Evolutionary conservation across 1,140 invertebrate genomes (phyloP).

Genomic region (Euwallacea fornicatus): DNA sequence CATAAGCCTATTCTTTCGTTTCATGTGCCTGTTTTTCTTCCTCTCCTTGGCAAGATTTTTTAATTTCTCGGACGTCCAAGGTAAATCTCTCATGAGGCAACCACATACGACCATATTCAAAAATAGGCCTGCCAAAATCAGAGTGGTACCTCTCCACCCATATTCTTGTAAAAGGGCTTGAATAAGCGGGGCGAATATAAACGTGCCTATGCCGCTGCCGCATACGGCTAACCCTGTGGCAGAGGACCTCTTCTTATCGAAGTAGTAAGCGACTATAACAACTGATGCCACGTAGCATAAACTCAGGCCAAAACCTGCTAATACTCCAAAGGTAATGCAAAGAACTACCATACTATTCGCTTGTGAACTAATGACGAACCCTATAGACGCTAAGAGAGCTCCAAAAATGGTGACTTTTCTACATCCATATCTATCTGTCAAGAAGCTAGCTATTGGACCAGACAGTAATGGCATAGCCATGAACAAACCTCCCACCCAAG

Average conservation of each 20-base stretch:
- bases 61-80: constrained; percentile 70
- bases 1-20: constrained; percentile 62
- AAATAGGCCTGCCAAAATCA: constrained; percentile 82
- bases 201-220: constrained; percentile 87
- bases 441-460: constrained; percentile 84
- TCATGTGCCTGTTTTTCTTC: constrained; percentile 61
- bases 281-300: constrained; percentile 87
- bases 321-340: constrained; percentile 82
- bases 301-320: constrained; percentile 84
- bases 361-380: constrained; percentile 81
- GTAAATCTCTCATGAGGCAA: constrained; percentile 78
- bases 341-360: constrained; percentile 76
- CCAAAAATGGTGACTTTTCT: constrained; percentile 79
- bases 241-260: constrained; percentile 87
- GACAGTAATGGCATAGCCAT: constrained; percentile 86
- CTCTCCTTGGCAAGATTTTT: constrained; percentile 65
- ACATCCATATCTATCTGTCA: constrained; percentile 86
- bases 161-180: constrained; percentile 75
- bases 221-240: constrained; percentile 93
- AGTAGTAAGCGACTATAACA: constrained; percentile 95
- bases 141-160: constrained; percentile 81
- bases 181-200: constrained; percentile 87
- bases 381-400: constrained; percentile 72
- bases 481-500: constrained; percentile 87
- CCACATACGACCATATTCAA: constrained; percentile 88